Conservation (phyloP, 2,113 vertebrate genomes). For the Elephantulus edwardii region DNA sequence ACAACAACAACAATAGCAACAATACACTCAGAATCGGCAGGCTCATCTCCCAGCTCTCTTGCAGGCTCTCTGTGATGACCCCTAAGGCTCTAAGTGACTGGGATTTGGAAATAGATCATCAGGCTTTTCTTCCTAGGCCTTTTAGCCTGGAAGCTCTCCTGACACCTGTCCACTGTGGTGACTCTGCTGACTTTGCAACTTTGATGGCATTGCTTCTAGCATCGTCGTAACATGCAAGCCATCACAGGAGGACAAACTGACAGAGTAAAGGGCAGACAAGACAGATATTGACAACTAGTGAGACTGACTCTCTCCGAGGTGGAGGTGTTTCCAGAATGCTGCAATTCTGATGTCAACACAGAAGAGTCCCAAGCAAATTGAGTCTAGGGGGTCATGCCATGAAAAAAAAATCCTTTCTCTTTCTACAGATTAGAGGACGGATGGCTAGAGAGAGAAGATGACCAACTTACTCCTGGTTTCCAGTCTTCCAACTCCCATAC, state of each 20-base stretch:
- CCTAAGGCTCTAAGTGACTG: neutral
- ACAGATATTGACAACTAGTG: too few species aligned
- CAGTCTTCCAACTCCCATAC: fast-evolving
- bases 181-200: too few species aligned
- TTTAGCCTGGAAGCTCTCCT: too few species aligned
- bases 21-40: too few species aligned
- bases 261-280: neutral
- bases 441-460: neutral
- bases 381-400: fast-evolving
- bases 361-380: neutral
- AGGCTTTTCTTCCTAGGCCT: neutral
- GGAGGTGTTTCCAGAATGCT: too few species aligned
- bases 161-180: too few species aligned
- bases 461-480: neutral
- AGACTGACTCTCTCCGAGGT: fast-evolving
- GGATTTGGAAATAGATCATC: neutral
- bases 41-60: neutral
- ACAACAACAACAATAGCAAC: too few species aligned
- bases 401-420: fast-evolving
- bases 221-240: neutral
- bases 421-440: neutral
- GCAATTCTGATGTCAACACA: neutral
- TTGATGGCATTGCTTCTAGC: too few species aligned
- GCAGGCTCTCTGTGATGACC: neutral
- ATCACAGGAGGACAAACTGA: neutral